Evolutionary conservation across 1,140 invertebrate genomes (phyloP), one percentile per base, ranked within the genome.

Genomic region (Macrosteles quadrilineatus): DNA sequence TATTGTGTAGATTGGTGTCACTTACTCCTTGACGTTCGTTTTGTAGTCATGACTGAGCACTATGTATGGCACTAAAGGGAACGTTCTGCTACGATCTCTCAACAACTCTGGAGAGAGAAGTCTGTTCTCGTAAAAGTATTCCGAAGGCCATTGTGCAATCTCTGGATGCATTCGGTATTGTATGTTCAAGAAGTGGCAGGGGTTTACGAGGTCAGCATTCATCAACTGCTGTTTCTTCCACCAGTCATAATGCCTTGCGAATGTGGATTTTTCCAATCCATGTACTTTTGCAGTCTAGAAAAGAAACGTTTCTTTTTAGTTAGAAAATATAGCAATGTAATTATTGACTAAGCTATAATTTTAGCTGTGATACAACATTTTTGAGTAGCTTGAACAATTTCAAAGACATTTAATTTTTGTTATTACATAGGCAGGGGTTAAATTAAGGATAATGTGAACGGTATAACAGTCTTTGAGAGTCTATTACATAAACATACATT

Each of bases 91-190:
- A 9, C 55, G 21, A 9, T 29, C 25, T 25, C 2, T n/a, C 23
- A 30, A 9, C 4, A 25, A 59, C 55, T 25, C 23, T 4, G 12
- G 23, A 6, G 23, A 27, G 21, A 81, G 76, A 19, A 93, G 73
- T 45, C 77, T 75, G 25, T 83, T 82, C 2, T 82, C 80, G 80
- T 98, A 98, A 80, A 97, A 95, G 19, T 89, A 85, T 11, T 83
- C 78, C 76, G 91, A 92, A 0, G 93, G 92, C 84, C 89, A 95
- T 36, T 80, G 77, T 11, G 86, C 87, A 67, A 94, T 93, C 68
- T 88, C 88, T 36, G 85, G 85, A 73, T 94, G 91, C 95, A 97
- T 97, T 71, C 95, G 83, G 80, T 95, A 96, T 77, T 97, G 95
- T 19, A 83, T 81, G 71, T 86, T 82, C 1, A 97, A 80, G 74